A percentile compares a stretch with the other conserved stretches of the same genome.
Evolutionary conservation across 2,797 vertebrate genomes (phyloP).

Genomic region (Cossypha dichroa): DNA sequence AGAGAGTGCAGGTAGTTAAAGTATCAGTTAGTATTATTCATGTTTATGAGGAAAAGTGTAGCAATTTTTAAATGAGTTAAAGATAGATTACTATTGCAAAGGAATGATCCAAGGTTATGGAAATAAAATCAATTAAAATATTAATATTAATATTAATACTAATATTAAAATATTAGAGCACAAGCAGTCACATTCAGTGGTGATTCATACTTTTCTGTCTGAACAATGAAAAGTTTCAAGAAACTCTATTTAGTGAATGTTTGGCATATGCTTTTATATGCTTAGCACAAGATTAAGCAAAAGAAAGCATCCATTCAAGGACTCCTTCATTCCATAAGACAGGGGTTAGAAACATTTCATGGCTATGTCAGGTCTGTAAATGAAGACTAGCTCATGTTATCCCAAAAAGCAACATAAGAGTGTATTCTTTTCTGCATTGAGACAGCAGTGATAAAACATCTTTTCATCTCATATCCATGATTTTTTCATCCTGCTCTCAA

Average conservation of each 20-base stretch:
- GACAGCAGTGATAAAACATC: background rate
- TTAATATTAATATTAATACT: too few relatives aligned
- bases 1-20: background rate
- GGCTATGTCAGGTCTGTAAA: background rate
- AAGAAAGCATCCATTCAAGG: background rate
- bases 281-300: background rate
- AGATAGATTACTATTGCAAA: background rate
- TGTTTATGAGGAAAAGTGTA: background rate
- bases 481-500: background rate
- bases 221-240: background rate
- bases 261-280: background rate
- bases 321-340: background rate
- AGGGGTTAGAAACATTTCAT: background rate
- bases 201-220: background rate
- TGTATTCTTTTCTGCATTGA: background rate
- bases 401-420: background rate
- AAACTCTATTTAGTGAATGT: background rate
- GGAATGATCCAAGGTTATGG: background rate
- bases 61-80: background rate
- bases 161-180: background rate
- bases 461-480: accelerated
- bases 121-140: background rate
- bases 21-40: background rate
- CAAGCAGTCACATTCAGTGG: background rate
- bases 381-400: background rate